Conservation (phyloP, 2,888 invertebrate genomes). For the Platynereis dumerilii region DNA sequence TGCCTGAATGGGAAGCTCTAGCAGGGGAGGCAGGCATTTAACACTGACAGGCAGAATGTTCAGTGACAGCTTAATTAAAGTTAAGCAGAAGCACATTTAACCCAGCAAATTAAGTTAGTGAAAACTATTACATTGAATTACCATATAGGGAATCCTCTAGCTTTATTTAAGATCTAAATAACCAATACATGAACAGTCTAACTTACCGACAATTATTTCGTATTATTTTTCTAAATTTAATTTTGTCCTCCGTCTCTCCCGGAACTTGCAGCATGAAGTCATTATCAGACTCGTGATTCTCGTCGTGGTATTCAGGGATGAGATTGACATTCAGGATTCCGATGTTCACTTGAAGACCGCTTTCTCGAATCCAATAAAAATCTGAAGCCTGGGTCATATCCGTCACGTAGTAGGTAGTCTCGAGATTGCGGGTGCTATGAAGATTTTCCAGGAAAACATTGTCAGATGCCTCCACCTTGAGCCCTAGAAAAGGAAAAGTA, state of each 20-base stretch:
- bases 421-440: slow-evolving; percentile 43
- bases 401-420: slow-evolving; percentile 50
- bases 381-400: slow-evolving; percentile 49
- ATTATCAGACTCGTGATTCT: slow-evolving; percentile 52
- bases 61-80: too few relatives aligned
- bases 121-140: too few relatives aligned
- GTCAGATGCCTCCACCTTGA: slow-evolving; percentile 42
- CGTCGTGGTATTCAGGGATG: slow-evolving; percentile 57
- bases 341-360: slow-evolving; percentile 55
- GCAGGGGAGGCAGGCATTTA: too few relatives aligned
- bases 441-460: slow-evolving; percentile 59
- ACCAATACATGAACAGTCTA: background rate
- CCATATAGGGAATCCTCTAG: too few relatives aligned
- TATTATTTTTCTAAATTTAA: slow-evolving; percentile 43
- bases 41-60: too few relatives aligned
- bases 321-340: slow-evolving; percentile 52
- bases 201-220: slow-evolving; percentile 56
- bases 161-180: background rate
- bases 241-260: slow-evolving; percentile 41
- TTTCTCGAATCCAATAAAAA: slow-evolving; percentile 53
- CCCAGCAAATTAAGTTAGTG: too few relatives aligned
- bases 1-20: too few relatives aligned
- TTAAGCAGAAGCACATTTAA: too few relatives aligned
- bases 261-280: slow-evolving; percentile 42
- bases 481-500: slow-evolving; percentile 27